These are phyloP conservation scores for Neopipo cinnamomea DNA, from an alignment of 2,113 vertebrate genomes.

Conservation along the genomic window DNA sequence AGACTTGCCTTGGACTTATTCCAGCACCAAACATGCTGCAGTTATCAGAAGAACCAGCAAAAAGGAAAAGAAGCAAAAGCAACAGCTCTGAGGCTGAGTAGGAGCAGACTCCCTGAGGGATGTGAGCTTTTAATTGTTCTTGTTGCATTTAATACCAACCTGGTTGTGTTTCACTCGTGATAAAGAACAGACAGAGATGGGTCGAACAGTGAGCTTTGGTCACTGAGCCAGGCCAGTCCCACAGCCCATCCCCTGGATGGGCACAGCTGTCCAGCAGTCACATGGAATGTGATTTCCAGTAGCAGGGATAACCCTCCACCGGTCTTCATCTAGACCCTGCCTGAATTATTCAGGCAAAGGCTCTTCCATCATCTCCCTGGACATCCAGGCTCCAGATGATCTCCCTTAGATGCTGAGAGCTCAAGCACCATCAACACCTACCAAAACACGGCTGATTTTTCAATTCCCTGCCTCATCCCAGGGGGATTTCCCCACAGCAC, in stretches of 20 bases:
- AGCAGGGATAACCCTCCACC: background rate
- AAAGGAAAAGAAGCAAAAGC: background rate
- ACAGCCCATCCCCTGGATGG: background rate
- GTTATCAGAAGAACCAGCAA: background rate
- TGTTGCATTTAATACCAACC: background rate
- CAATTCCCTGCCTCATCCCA: background rate
- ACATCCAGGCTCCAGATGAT: background rate
- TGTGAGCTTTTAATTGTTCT: background rate
- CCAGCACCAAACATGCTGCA: background rate
- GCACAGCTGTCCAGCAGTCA: background rate
- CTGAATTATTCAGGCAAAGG: slow-evolving; percentile 4
- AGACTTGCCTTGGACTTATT: background rate
- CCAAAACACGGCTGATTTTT: background rate
- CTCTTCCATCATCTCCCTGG: background rate
- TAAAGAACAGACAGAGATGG: background rate
- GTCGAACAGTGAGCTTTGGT: background rate
- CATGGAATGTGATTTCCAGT: background rate
- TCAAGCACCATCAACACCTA: background rate
- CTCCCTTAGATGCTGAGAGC: background rate
- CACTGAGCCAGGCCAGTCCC: background rate
- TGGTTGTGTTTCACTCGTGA: background rate
- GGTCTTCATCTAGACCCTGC: background rate
- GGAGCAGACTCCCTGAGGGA: background rate
- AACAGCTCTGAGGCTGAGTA: background rate
- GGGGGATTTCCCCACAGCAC: background rate